Conservation (phyloP, 2,888 invertebrate species). For the Sylvicola cinctus region DNA sequence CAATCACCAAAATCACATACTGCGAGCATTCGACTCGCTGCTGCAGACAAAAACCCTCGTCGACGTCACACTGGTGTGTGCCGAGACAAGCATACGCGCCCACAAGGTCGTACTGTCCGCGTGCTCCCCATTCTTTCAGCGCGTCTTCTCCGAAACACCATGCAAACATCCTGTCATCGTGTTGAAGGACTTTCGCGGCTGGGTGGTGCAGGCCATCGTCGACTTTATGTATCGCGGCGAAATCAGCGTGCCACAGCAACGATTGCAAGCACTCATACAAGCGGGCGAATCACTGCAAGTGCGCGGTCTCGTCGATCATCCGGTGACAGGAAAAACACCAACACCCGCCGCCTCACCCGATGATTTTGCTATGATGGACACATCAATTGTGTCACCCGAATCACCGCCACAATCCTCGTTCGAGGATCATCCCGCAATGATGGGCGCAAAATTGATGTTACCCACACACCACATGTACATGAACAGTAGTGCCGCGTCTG, state of each 20-base stretch:
- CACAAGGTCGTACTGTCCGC: constrained; percentile 85
- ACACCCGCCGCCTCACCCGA: constrained; percentile 24
- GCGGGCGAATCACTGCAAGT: constrained; percentile 77
- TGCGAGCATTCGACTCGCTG: constrained; percentile 73
- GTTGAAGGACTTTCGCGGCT: constrained; percentile 70
- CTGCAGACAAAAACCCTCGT: constrained; percentile 71
- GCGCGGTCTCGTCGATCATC: constrained; percentile 51
- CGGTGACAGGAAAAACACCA: constrained; percentile 26
- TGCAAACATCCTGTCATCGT: constrained; percentile 89
- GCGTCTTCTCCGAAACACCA: constrained; percentile 75
- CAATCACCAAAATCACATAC: constrained; percentile 76
- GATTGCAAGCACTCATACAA: constrained; percentile 61
- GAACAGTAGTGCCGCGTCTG: constrained; percentile 11
- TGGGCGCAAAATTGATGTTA: constrained; percentile 14
- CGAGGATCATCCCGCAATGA: constrained; percentile 24
- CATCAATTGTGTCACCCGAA: constrained; percentile 15
- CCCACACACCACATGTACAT: constrained; percentile 11
- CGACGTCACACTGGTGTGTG: constrained; percentile 77
- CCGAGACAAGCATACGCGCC: constrained; percentile 65
- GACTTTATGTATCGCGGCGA: constrained; percentile 91
- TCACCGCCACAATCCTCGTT: constrained; percentile 23
- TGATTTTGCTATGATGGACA: constrained; percentile 18
- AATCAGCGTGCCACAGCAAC: constrained; percentile 71
- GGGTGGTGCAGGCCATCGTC: constrained; percentile 76
- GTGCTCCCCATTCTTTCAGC: constrained; percentile 71